phyloP scores from a whole-genome alignment of 2,113 vertebrate genomes.

The Hypocryptadius cinnamomeus region DNA sequence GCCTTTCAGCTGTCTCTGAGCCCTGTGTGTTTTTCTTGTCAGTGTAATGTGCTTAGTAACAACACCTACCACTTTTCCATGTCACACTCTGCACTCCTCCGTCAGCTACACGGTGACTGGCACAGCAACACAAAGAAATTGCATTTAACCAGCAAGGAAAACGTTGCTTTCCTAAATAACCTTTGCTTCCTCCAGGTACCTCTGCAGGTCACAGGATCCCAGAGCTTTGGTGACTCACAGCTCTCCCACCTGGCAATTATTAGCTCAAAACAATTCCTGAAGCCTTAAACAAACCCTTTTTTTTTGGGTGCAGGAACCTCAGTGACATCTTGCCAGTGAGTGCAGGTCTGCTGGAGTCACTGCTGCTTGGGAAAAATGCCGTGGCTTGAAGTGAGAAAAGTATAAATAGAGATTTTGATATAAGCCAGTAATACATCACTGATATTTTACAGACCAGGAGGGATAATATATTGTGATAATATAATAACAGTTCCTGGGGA shows the following conservation, averaged over 20 bases:
- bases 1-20: background rate
- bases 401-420: conserved; percentile 1
- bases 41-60: conserved; percentile 13
- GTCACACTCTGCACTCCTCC: conserved; percentile 15
- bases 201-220: background rate
- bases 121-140: background rate
- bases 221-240: background rate
- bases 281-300: background rate
- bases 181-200: background rate
- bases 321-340: background rate
- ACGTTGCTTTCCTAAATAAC: background rate
- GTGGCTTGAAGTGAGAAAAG: background rate
- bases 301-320: background rate
- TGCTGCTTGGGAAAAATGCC: background rate
- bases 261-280: conserved; percentile 1
- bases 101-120: background rate
- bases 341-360: background rate
- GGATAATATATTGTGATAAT: background rate
- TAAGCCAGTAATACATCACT: background rate
- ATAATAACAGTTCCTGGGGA: background rate
- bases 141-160: background rate
- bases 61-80: conserved; percentile 21
- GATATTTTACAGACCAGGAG: background rate
- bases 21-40: conserved; percentile 43
- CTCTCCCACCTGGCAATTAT: background rate